These are phyloP conservation scores for Oncorhynchus nerka DNA, from an alignment of 2,113 vertebrate genomes.

Conservation along the genomic window DNA sequence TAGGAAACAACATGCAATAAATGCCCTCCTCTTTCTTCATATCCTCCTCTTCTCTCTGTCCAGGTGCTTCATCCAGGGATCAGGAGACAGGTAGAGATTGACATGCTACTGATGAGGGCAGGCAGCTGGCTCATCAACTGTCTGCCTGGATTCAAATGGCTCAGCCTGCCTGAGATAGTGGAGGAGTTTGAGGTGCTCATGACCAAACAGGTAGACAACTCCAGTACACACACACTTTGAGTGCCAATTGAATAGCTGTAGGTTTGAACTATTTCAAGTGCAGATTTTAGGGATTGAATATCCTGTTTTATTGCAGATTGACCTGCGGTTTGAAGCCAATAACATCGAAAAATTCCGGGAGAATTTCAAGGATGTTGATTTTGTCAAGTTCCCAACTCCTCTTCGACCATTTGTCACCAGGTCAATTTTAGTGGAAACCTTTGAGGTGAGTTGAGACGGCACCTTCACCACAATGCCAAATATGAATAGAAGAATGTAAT, in stretches of 20 bases:
- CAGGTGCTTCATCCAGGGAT: conserved; percentile 93
- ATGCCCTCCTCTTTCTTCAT: neutral
- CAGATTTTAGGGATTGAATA: neutral
- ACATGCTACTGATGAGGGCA: conserved; percentile 88
- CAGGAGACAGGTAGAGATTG: conserved; percentile 83
- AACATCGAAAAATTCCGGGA: conserved; percentile 88
- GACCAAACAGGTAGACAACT: conserved; percentile 83
- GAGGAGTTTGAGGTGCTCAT: conserved; percentile 96
- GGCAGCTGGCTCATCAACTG: conserved; percentile 81
- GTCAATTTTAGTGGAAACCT: conserved; percentile 89
- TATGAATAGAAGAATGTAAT: too few relatives aligned
- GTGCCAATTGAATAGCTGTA: neutral
- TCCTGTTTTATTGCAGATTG: conserved; percentile 75
- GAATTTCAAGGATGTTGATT: conserved; percentile 84
- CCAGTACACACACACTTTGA: neutral
- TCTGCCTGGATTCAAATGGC: conserved; percentile 91
- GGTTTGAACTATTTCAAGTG: too few relatives aligned
- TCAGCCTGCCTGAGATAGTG: conserved; percentile 88
- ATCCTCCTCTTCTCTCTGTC: neutral
- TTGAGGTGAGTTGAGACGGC: conserved; percentile 74
- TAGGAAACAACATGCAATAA: neutral
- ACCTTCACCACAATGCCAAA: too few relatives aligned
- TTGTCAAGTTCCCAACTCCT: conserved; percentile 89
- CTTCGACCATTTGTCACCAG: conserved; percentile 86
- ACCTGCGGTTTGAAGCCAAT: conserved; percentile 87